phyloP scores from a whole-genome alignment of 1,140 invertebrate species.

The Babylonia areolata region DNA sequence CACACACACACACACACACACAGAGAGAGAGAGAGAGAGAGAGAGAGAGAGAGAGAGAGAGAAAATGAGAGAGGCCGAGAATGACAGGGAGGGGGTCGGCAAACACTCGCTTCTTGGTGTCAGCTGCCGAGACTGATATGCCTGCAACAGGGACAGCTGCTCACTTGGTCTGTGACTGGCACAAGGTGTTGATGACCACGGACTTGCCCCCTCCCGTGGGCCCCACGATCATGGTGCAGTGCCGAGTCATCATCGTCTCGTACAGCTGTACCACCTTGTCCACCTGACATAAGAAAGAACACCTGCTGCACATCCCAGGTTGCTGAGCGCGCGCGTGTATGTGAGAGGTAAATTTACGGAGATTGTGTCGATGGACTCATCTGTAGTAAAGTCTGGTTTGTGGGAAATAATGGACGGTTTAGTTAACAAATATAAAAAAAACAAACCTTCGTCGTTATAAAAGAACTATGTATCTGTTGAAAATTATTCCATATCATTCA shows the following conservation, averaged over 20 bases:
- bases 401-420: no score
- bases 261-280: slow-evolving; percentile 92
- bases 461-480: no score
- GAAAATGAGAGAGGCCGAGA: neutral
- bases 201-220: slow-evolving; percentile 93
- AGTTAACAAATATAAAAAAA: no score
- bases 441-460: no score
- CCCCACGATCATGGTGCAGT: slow-evolving; percentile 90
- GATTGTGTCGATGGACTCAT: no score
- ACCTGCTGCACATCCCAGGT: no score
- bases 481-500: no score
- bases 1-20: neutral
- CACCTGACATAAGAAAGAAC: no score
- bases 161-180: slow-evolving; percentile 83
- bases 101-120: neutral
- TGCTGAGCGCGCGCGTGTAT: no score
- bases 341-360: no score
- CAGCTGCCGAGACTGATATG: no score
- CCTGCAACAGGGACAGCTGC: neutral
- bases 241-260: slow-evolving; percentile 91
- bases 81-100: neutral
- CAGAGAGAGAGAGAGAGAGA: neutral
- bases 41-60: slow-evolving; percentile 11
- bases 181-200: slow-evolving; percentile 86
- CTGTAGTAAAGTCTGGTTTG: no score